Evolutionary conservation across 2,888 invertebrate species (phyloP).

Genomic region (Nebria salina): DNA sequence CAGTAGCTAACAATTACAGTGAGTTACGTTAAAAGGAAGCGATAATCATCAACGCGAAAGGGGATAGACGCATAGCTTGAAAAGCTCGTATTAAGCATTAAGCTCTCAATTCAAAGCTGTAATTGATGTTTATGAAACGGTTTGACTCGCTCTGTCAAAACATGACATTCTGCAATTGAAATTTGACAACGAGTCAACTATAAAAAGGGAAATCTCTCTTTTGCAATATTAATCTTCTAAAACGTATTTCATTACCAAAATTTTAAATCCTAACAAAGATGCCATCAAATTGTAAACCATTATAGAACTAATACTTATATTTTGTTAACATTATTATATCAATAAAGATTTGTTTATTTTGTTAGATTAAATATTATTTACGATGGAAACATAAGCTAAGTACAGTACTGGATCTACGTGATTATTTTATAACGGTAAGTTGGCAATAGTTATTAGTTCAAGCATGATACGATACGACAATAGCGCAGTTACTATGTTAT

Average conservation of each 20-base stretch:
- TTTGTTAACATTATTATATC: no score
- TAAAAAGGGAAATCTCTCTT: no score
- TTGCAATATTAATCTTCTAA: no score
- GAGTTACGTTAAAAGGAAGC: conserved; percentile 13
- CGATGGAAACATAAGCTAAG: conserved; percentile 8
- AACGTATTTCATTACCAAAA: no score
- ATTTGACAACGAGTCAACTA: background rate
- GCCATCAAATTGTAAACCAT: no score
- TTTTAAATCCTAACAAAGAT: no score
- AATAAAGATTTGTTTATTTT: background rate
- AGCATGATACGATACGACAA: conserved; percentile 7
- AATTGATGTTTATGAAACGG: conserved; percentile 35
- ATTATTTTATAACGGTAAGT: conserved; percentile 22
- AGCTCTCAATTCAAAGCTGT: conserved; percentile 27
- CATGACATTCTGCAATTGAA: conserved; percentile 1
- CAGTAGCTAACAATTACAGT: conserved; percentile 1
- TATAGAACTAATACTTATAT: no score
- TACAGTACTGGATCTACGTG: background rate
- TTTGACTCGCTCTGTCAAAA: conserved; percentile 18
- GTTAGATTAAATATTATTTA: background rate
- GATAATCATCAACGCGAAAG: conserved; percentile 25
- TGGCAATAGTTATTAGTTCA: conserved; percentile 21
- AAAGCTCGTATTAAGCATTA: conserved; percentile 4
- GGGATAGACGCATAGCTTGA: conserved; percentile 18
- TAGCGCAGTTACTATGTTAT: background rate